A percentile compares a stretch with the other conserved stretches of the same genome.
These are phyloP conservation scores for Acronicta leporina DNA, from an alignment of 2,888 invertebrate species.

Conservation along the genomic window DNA sequence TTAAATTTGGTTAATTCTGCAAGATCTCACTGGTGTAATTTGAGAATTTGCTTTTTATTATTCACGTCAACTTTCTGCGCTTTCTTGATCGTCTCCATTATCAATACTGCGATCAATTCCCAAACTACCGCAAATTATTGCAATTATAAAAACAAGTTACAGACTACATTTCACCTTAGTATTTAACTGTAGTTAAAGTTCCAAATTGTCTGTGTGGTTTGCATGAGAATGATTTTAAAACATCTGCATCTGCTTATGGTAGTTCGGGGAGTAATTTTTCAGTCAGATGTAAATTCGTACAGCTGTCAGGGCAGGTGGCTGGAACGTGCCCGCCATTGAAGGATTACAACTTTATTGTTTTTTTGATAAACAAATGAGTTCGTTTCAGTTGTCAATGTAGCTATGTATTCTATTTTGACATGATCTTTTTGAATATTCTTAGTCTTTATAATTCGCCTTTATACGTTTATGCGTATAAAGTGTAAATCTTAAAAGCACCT, in stretches of 20 bases:
- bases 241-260: constrained; percentile 82
- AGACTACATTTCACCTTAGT: constrained; percentile 40
- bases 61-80: constrained; percentile 40
- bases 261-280: constrained; percentile 76
- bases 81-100: constrained; percentile 48
- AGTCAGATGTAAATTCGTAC: constrained; percentile 77
- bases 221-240: constrained; percentile 58
- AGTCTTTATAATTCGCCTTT: background rate
- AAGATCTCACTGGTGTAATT: constrained; percentile 14
- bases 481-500: background rate
- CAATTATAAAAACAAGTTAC: constrained; percentile 56
- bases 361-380: constrained; percentile 51
- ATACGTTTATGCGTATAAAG: too few species aligned
- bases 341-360: constrained; percentile 63
- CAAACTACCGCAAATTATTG: constrained; percentile 49
- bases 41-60: constrained; percentile 15
- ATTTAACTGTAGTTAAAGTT: constrained; percentile 53
- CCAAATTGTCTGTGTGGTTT: constrained; percentile 44
- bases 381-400: constrained; percentile 23
- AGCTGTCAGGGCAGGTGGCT: constrained; percentile 84
- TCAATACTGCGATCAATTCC: constrained; percentile 35
- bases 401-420: constrained; percentile 7
- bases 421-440: background rate
- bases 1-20: too few species aligned
- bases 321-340: constrained; percentile 77